phyloP scores from a whole-genome alignment of 2,888 invertebrate genomes.

The Drepana falcataria region DNA sequence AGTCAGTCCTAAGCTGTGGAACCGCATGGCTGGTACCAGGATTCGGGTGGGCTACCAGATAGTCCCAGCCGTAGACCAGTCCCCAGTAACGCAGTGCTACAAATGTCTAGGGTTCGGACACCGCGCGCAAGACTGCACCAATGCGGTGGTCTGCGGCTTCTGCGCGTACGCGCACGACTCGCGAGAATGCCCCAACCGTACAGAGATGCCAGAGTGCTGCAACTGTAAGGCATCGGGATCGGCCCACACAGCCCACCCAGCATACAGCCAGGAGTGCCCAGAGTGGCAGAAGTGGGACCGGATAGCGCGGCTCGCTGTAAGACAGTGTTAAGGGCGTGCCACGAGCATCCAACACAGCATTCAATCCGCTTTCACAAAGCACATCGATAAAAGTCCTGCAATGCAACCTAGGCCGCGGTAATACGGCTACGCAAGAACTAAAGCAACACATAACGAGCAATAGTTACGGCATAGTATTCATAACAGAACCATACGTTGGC shows the following conservation, averaged over 20 bases:
- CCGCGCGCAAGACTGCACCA: too few species aligned
- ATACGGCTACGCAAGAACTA: too few species aligned
- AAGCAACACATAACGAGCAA: too few species aligned
- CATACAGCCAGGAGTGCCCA: not conserved
- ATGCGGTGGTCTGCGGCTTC: not conserved
- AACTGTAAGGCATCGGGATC: not conserved
- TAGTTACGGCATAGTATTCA: too few species aligned
- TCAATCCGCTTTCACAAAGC: too few species aligned
- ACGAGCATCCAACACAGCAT: slow-evolving; percentile 12
- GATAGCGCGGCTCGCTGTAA: not conserved
- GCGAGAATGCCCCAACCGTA: not conserved
- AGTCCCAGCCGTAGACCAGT: not conserved
- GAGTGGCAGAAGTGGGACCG: not conserved
- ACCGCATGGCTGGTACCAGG: not conserved
- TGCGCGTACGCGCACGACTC: not conserved
- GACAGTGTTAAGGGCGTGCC: not conserved
- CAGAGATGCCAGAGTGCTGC: not conserved
- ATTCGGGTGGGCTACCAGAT: not conserved
- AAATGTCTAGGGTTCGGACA: not conserved
- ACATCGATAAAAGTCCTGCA: slow-evolving; percentile 14
- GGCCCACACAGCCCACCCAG: not conserved
- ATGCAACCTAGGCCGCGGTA: slow-evolving; percentile 18
- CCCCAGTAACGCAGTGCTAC: not conserved
- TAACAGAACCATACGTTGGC: too few species aligned
- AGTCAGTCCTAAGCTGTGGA: not conserved